Conservation (phyloP, 2,888 invertebrate species). For the Macrosiphum euphorbiae region DNA sequence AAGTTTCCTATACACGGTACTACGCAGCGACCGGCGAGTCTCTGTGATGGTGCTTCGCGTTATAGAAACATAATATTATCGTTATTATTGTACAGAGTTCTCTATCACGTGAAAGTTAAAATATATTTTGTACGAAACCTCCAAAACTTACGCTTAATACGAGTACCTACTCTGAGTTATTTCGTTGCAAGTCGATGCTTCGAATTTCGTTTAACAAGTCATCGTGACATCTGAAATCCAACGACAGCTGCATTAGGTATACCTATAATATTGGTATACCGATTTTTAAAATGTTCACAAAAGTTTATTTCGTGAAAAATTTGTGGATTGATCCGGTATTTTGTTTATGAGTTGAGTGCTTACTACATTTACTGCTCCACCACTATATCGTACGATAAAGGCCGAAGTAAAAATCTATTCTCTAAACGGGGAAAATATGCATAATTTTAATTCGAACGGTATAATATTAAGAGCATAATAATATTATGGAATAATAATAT, state of each 20-base stretch:
- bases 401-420: not conserved
- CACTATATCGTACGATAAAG: not conserved
- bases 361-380: not conserved
- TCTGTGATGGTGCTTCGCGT: not conserved
- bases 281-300: not conserved
- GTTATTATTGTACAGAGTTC: not conserved
- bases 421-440: not conserved
- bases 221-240: not conserved
- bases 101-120: not conserved
- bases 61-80: not conserved
- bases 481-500: not conserved
- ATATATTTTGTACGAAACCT: not conserved
- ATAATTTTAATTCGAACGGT: not conserved
- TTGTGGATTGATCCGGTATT: not conserved
- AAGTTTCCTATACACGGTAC: not conserved
- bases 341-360: not conserved
- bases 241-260: too few species aligned
- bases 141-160: not conserved
- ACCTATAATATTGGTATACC: not conserved
- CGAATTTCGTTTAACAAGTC: not conserved
- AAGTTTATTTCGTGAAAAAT: not conserved
- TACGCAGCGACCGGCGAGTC: not conserved
- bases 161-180: not conserved
- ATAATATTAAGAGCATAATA: not conserved
- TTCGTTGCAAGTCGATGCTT: not conserved